A percentile compares a stretch with the other conserved stretches of the same genome.
phyloP scores from a whole-genome alignment of 2,797 vertebrate species.

The Gobionotothen gibberifrons region DNA sequence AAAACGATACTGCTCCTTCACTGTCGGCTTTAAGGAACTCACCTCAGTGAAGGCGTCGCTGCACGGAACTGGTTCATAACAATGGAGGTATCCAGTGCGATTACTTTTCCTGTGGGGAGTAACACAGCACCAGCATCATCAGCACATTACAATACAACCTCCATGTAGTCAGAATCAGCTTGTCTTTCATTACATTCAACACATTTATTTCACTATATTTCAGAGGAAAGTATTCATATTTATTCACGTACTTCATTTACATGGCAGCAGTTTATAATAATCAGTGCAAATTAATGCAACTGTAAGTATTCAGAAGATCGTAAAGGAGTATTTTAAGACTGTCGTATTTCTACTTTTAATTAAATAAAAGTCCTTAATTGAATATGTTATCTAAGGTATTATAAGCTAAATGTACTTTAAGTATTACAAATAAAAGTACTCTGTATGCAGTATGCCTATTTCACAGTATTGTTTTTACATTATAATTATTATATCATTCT shows the following conservation, averaged over 20 bases:
- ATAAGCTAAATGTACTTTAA: too few relatives aligned
- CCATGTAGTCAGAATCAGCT: neutral
- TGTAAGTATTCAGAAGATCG: neutral
- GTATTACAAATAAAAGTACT: too few relatives aligned
- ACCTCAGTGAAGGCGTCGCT: conserved; percentile 76
- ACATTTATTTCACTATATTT: neutral
- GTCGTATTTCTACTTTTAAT: too few relatives aligned
- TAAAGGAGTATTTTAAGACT: too few relatives aligned
- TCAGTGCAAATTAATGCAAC: neutral
- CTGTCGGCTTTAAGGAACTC: conserved; percentile 21
- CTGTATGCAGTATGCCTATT: too few relatives aligned
- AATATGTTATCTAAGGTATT: too few relatives aligned
- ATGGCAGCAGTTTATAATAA: neutral
- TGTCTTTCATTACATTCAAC: neutral
- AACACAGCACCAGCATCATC: conserved; percentile 18
- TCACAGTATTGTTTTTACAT: too few relatives aligned
- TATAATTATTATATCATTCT: too few relatives aligned
- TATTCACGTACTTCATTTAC: neutral
- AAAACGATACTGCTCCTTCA: neutral
- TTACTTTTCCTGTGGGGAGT: conserved; percentile 76
- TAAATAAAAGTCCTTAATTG: too few relatives aligned
- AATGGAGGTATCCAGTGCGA: conserved; percentile 86
- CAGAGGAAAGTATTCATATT: neutral
- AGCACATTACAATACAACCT: neutral
- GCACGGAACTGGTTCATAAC: conserved; percentile 86